Base-by-base conservation (phyloP, 2,797 vertebrate species). In the Acanthurus lineatus region DNA sequence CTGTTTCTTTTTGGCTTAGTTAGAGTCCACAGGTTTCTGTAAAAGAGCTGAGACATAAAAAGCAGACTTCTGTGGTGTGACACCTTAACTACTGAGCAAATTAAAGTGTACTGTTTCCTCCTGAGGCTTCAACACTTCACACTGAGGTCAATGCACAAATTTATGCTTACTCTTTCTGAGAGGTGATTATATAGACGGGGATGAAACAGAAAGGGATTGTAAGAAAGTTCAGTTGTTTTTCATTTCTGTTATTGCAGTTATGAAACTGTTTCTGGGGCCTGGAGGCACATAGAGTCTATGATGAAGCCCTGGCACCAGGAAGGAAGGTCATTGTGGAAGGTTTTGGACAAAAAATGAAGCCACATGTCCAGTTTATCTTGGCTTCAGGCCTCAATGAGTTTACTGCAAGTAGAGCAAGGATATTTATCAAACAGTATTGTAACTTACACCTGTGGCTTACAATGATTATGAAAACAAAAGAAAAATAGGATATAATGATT, bases 261-360 rank as follows among this genome's bases (percentile, higher is more conserved):
- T 69, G 17, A 67, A 28, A 77, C 76, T 8, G 14, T 49, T 68
- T 32, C 11, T 67, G 59, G 45, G n/a, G 22, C 66, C 62, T 8
- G 9, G 15, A 11, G 62, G 79, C 68, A 76, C 59, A 62, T 9
- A 70, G 0, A 65, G 48, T 65, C 20, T 72, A 32, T 0, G 14
- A 47, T 68, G 60, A 68, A 76, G 66, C 54, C 56, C 22, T 83
- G 73, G 69, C 80, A 83, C 5, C 68, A 54, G 52, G 48, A 35
- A 84, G 83, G 45, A 88, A 89, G 84, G 81, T 90, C 82, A 74
- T 57, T 67, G 71, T 47, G 70, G 52, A 59, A 40, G 44, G 56
- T 62, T 75, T 62, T n/a, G 66, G 28, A 32, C 17, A 40, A 8
- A 73, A 86, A 87, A 25, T 64, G 57, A 25, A 78, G 82, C 72